A percentile compares a stretch with the other conserved stretches of the same genome.
Conservation (phyloP, 92 coral and sea anemone genomes). For the Virgularia gustaviana region DNA sequence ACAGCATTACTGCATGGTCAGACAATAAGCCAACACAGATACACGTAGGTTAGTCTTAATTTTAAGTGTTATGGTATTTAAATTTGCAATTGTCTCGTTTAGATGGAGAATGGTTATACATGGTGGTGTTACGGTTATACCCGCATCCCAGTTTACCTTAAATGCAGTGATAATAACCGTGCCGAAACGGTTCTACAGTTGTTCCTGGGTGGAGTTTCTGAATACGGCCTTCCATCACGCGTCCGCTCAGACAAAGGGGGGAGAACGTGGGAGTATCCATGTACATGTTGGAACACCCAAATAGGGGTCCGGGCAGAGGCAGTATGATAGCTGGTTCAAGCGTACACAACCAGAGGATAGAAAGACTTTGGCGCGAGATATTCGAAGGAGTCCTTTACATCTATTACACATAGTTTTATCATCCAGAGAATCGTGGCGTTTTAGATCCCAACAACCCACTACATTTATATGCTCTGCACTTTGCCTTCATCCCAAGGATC, state of each 20-base stretch:
- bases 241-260: constrained; percentile 63
- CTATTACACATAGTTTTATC: constrained; percentile 52
- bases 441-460: constrained; percentile 46
- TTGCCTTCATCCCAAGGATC: constrained; percentile 55
- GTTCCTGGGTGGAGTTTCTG: constrained; percentile 36
- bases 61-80: constrained; percentile 4
- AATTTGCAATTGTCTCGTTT: constrained; percentile 12
- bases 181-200: constrained; percentile 40
- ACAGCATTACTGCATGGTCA: background rate
- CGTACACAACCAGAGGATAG: constrained; percentile 56
- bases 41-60: background rate
- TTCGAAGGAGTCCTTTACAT: constrained; percentile 54
- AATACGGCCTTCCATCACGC: constrained; percentile 57
- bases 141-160: constrained; percentile 41
- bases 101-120: constrained; percentile 52
- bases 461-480: constrained; percentile 8
- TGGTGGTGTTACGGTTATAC: constrained; percentile 52
- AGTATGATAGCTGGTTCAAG: constrained; percentile 62
- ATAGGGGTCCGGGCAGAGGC: constrained; percentile 58
- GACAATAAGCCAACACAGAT: background rate
- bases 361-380: constrained; percentile 60
- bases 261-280: constrained; percentile 49
- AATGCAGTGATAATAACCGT: constrained; percentile 29
- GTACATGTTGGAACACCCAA: constrained; percentile 55
- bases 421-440: constrained; percentile 52